phyloP scores from a whole-genome alignment of 2,113 vertebrate genomes.

The Sebastes fasciatus region DNA sequence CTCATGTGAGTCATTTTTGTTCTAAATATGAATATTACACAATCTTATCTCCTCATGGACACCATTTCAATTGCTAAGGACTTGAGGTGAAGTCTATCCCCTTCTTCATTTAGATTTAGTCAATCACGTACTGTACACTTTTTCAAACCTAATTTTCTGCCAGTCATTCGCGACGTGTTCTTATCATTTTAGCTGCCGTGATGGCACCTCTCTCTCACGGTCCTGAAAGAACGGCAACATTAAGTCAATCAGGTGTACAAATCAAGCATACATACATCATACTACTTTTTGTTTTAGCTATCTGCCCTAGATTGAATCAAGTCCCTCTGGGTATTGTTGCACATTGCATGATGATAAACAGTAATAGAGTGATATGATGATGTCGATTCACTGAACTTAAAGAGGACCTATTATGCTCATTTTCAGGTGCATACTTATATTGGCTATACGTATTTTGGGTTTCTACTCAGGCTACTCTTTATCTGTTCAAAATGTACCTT shows the following conservation, averaged over 20 bases:
- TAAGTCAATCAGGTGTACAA: constrained; percentile 21
- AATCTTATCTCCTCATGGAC: background rate
- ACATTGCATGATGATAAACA: constrained; percentile 38
- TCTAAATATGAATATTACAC: background rate
- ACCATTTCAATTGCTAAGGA: background rate
- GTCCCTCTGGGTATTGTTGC: constrained; percentile 39
- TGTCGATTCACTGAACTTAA: constrained; percentile 22
- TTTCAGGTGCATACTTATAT: too few relatives aligned
- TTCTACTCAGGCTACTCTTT: too few relatives aligned
- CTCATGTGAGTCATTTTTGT: background rate
- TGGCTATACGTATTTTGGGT: too few relatives aligned
- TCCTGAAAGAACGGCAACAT: constrained; percentile 9
- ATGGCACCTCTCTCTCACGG: background rate
- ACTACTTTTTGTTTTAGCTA: constrained; percentile 7
- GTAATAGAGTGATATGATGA: constrained; percentile 14
- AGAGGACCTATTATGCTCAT: too few relatives aligned
- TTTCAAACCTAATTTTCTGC: constrained; percentile 14
- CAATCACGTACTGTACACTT: background rate
- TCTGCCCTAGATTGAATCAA: constrained; percentile 51
- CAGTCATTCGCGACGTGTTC: background rate
- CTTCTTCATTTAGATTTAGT: background rate
- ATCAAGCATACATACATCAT: constrained; percentile 8
- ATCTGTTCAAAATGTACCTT: too few relatives aligned
- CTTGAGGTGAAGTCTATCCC: too few relatives aligned
- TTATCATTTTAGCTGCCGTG: background rate